phyloP scores from a whole-genome alignment of 1,140 invertebrate genomes.

The Bathynomus jamesi region DNA sequence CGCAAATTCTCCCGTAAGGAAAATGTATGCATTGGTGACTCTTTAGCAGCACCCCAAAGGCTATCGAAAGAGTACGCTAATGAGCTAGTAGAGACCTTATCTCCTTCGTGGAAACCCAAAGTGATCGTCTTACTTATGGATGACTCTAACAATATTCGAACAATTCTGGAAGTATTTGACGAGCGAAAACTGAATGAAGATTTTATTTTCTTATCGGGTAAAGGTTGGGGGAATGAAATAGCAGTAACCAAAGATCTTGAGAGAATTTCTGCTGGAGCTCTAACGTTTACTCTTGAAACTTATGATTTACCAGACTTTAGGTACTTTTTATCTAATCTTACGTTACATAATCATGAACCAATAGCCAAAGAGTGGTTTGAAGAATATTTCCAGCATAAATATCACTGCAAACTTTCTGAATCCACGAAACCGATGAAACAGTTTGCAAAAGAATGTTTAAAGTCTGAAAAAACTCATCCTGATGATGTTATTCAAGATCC shows the following conservation, averaged over 20 bases:
- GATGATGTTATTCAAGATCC: conserved; percentile 39
- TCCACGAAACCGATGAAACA: conserved; percentile 38
- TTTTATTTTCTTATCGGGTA: conserved; percentile 30
- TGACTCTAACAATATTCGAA: conserved; percentile 31
- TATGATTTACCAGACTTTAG: conserved; percentile 45
- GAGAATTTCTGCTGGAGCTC: conserved; percentile 24
- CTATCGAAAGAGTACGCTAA: conserved; percentile 32
- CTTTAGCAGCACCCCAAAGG: conserved; percentile 23
- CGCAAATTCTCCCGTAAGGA: conserved; percentile 14
- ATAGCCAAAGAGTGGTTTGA: conserved; percentile 47
- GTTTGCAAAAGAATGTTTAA: conserved; percentile 39
- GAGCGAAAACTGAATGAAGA: conserved; percentile 13
- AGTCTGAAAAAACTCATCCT: conserved; percentile 37
- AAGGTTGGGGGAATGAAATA: conserved; percentile 31
- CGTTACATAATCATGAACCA: conserved; percentile 40
- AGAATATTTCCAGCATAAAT: conserved; percentile 45
- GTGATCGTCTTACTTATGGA: conserved; percentile 32
- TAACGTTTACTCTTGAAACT: conserved; percentile 42
- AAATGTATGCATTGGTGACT: conserved; percentile 30
- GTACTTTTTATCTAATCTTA: conserved; percentile 42
- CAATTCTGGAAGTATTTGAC: conserved; percentile 27
- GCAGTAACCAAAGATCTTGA: conserved; percentile 17
- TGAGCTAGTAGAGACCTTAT: conserved; percentile 27
- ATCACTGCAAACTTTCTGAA: conserved; percentile 41
- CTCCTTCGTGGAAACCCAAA: conserved; percentile 26